Conservation (phyloP, 2,113 vertebrate genomes). For the Willisornis vidua region DNA sequence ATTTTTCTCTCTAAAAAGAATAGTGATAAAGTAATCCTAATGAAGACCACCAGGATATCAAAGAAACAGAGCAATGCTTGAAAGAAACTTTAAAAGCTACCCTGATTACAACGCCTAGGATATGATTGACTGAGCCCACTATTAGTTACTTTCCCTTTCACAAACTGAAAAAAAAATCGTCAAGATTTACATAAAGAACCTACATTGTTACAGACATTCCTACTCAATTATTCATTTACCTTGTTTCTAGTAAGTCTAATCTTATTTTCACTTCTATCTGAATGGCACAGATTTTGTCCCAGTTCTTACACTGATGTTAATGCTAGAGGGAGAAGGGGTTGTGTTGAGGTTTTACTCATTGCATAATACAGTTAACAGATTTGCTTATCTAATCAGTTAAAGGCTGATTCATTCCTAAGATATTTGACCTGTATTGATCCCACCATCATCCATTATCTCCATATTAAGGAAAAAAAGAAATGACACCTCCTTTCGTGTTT, state of each 20-base stretch:
- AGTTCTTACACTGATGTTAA: constrained; percentile 39
- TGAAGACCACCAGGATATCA: constrained; percentile 25
- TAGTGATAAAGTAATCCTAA: constrained; percentile 37
- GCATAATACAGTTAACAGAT: constrained; percentile 49
- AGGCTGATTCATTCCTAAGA: constrained; percentile 21
- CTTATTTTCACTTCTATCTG: constrained; percentile 56
- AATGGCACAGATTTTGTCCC: constrained; percentile 55
- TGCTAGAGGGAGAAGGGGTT: constrained; percentile 33
- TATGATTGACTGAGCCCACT: constrained; percentile 15
- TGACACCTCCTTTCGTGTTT: background rate
- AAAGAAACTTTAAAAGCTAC: constrained; percentile 53
- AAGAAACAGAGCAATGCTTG: constrained; percentile 49
- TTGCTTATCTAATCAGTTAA: constrained; percentile 43
- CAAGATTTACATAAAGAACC: constrained; percentile 51
- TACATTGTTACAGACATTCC: constrained; percentile 40
- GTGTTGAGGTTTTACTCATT: constrained; percentile 61
- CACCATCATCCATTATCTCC: constrained; percentile 14
- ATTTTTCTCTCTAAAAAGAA: constrained; percentile 52
- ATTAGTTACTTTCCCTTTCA: constrained; percentile 15
- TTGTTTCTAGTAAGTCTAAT: constrained; percentile 63
- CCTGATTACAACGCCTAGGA: background rate
- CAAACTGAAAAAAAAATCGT: constrained; percentile 37
- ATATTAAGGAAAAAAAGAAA: background rate
- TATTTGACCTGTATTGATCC: background rate
- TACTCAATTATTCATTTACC: constrained; percentile 67